Conservation (phyloP, 2,888 invertebrate genomes). For the Cheilosia scutellata region DNA sequence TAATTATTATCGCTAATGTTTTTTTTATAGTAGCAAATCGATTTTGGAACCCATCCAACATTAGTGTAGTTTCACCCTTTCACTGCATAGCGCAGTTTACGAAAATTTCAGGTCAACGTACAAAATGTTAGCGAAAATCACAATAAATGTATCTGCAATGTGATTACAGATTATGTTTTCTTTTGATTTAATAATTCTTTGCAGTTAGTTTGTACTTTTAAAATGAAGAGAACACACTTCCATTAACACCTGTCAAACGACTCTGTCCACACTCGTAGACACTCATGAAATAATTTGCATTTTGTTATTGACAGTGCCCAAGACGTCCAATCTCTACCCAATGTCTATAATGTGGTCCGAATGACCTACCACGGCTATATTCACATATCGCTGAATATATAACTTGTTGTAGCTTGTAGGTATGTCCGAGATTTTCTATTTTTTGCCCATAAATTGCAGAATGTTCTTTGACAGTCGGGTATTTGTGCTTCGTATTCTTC, state of each 20-base stretch:
- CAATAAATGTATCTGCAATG: neutral
- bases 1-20: conserved; percentile 38
- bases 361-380: conserved; percentile 26
- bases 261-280: conserved; percentile 42
- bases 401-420: conserved; percentile 22
- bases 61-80: neutral
- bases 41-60: conserved; percentile 34
- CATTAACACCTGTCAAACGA: conserved; percentile 1
- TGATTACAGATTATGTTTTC: neutral
- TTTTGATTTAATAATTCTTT: neutral
- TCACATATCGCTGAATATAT: conserved; percentile 34
- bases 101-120: conserved; percentile 2
- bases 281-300: conserved; percentile 30
- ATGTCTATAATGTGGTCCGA: conserved; percentile 9
- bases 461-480: neutral
- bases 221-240: neutral
- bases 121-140: neutral
- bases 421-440: conserved; percentile 7
- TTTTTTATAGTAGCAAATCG: conserved; percentile 17
- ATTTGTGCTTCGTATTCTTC: conserved; percentile 11
- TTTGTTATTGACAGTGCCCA: conserved; percentile 18
- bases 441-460: conserved; percentile 13
- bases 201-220: neutral
- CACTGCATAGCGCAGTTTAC: conserved; percentile 1
- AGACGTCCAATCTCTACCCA: conserved; percentile 3